These are phyloP conservation scores for Mechanitis messenoides DNA, from an alignment of 2,888 invertebrate genomes.

Conservation along the genomic window DNA sequence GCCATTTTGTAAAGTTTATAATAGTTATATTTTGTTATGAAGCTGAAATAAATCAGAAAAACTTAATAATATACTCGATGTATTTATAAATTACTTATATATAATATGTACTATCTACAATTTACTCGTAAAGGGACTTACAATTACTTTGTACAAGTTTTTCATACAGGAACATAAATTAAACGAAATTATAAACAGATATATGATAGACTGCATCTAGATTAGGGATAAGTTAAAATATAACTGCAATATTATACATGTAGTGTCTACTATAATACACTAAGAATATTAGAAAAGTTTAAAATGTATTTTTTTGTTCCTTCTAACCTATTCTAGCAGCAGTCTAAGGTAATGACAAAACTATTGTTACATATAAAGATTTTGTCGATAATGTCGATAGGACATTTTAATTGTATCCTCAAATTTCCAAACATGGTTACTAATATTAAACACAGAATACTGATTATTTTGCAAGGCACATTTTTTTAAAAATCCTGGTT, in stretches of 20 bases:
- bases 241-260: neutral
- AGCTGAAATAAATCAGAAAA: constrained; percentile 3
- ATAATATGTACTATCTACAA: constrained; percentile 54
- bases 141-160: constrained; percentile 67
- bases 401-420: constrained; percentile 27
- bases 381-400: constrained; percentile 28
- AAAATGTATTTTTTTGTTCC: constrained; percentile 31
- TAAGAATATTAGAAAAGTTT: neutral
- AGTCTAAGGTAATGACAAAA: constrained; percentile 32
- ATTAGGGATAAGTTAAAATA: constrained; percentile 29
- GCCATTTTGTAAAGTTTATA: constrained; percentile 50
- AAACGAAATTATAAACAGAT: constrained; percentile 50
- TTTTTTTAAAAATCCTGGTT: constrained; percentile 75
- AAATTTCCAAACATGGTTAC: constrained; percentile 54
- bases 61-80: constrained; percentile 6
- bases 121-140: constrained; percentile 54
- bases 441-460: constrained; percentile 76
- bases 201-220: constrained; percentile 39
- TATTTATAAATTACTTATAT: constrained; percentile 4
- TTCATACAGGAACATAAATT: constrained; percentile 51
- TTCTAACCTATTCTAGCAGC: constrained; percentile 37
- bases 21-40: constrained; percentile 9
- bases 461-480: constrained; percentile 76
- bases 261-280: neutral
- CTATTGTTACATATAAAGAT: constrained; percentile 19